Evolutionary conservation across 2,797 vertebrate species (phyloP).

Genomic region (Tolypeutes matacus): DNA sequence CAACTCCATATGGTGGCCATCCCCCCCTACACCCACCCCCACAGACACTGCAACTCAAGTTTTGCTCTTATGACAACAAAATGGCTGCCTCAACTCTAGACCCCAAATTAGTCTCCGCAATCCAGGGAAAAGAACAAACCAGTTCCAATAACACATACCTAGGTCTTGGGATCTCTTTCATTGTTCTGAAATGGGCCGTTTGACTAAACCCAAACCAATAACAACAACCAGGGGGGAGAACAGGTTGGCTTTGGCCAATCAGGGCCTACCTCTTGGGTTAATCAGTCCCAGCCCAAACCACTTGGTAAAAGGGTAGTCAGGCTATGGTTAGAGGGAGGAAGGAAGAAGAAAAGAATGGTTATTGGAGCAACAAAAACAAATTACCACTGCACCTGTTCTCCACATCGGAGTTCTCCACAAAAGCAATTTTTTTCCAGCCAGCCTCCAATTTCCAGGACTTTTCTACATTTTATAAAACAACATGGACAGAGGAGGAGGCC

Average conservation of each 20-base stretch:
- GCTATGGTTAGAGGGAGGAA: background rate
- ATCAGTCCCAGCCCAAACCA: background rate
- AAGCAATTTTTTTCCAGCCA: slow-evolving; percentile 47
- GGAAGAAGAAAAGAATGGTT: background rate
- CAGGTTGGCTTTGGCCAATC: background rate
- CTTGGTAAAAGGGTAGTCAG: background rate
- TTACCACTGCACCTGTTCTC: background rate
- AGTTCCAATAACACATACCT: background rate
- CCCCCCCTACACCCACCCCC: background rate
- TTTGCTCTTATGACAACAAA: slow-evolving; percentile 13
- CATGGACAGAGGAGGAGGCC: no score
- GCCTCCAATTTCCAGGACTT: background rate
- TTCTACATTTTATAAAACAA: slow-evolving; percentile 14
- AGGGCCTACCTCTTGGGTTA: background rate
- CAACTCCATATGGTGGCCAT: background rate
- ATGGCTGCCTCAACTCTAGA: background rate
- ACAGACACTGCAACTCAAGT: background rate
- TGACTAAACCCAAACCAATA: background rate
- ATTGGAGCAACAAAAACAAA: background rate
- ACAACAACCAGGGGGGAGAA: background rate
- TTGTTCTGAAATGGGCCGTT: background rate
- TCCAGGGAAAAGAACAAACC: background rate
- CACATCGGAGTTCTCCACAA: background rate
- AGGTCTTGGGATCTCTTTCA: background rate
- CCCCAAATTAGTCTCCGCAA: background rate